Conservation (phyloP, 2,888 invertebrate genomes). For the Latrodectus elegans region DNA sequence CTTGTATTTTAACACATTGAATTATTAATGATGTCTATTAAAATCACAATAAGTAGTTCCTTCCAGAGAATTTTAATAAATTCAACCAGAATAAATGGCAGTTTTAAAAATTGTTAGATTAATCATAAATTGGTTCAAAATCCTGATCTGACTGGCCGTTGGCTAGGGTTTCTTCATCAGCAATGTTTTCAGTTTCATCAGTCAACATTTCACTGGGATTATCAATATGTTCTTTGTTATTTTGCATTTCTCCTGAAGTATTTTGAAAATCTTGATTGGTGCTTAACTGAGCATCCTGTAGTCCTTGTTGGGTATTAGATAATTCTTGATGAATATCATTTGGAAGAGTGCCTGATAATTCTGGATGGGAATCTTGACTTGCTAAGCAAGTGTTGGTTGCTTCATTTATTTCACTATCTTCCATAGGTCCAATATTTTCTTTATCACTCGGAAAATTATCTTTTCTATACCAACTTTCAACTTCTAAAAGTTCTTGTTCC, state of each 20-base stretch:
- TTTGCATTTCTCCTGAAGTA: background rate
- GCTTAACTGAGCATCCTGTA: background rate
- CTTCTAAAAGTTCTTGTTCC: constrained; percentile 69
- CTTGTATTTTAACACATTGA: too few species aligned
- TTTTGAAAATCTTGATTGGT: background rate
- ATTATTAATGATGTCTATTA: too few species aligned
- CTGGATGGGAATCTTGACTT: background rate
- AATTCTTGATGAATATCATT: background rate
- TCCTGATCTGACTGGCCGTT: constrained; percentile 69
- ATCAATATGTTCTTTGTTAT: background rate
- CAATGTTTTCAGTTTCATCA: constrained; percentile 11
- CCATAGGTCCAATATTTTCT: constrained; percentile 44
- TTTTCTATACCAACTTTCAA: constrained; percentile 69
- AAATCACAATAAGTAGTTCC: too few species aligned
- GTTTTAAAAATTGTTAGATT: background rate
- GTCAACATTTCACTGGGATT: background rate
- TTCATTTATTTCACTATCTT: background rate
- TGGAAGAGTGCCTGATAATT: background rate
- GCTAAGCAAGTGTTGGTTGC: background rate
- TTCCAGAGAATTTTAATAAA: background rate
- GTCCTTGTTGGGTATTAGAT: background rate
- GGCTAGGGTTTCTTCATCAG: background rate
- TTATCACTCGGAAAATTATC: constrained; percentile 40
- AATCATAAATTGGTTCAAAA: constrained; percentile 71
- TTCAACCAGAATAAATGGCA: background rate